Evolutionary conservation across 1,140 invertebrate species (phyloP).

Genomic region (Drosophila subpulchrella): DNA sequence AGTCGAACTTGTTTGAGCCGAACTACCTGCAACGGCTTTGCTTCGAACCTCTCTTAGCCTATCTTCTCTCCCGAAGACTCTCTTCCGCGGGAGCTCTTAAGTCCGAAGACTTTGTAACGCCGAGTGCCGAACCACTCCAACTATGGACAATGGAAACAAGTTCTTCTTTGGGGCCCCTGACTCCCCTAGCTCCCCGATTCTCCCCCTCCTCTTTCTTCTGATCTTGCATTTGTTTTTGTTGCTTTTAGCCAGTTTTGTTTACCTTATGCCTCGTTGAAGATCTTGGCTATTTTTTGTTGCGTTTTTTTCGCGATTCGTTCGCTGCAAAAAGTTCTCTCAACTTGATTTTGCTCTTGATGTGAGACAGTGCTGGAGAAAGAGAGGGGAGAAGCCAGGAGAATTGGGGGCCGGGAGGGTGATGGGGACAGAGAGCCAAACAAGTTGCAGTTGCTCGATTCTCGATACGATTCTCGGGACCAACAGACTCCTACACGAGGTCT

Average conservation of each 20-base stretch:
- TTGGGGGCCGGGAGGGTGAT: neutral
- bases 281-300: slow-evolving; percentile 44
- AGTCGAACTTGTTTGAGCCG: slow-evolving; percentile 32
- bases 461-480: slow-evolving; percentile 44
- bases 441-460: slow-evolving; percentile 62
- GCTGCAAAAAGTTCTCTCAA: slow-evolving; percentile 41
- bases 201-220: slow-evolving; percentile 7
- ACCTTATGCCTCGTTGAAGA: slow-evolving; percentile 75
- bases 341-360: slow-evolving; percentile 20
- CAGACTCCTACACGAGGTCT: slow-evolving; percentile 74
- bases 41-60: slow-evolving; percentile 22
- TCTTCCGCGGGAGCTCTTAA: slow-evolving; percentile 42
- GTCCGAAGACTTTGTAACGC: slow-evolving; percentile 31
- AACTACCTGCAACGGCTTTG: slow-evolving; percentile 26
- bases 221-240: slow-evolving; percentile 44
- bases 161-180: slow-evolving; percentile 49
- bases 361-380: slow-evolving; percentile 3
- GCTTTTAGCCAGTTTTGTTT: slow-evolving; percentile 74
- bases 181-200: neutral
- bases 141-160: slow-evolving; percentile 78
- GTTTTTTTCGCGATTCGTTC: slow-evolving; percentile 17
- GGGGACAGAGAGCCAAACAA: slow-evolving; percentile 52
- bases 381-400: neutral
- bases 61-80: slow-evolving; percentile 9
- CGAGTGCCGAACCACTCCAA: slow-evolving; percentile 45